Percentiles rank a stretch among this genome's conserved stretches.
These are phyloP conservation scores for Manis crassicaudata DNA, from an alignment of 2,797 vertebrate species.

Conservation along the genomic window DNA sequence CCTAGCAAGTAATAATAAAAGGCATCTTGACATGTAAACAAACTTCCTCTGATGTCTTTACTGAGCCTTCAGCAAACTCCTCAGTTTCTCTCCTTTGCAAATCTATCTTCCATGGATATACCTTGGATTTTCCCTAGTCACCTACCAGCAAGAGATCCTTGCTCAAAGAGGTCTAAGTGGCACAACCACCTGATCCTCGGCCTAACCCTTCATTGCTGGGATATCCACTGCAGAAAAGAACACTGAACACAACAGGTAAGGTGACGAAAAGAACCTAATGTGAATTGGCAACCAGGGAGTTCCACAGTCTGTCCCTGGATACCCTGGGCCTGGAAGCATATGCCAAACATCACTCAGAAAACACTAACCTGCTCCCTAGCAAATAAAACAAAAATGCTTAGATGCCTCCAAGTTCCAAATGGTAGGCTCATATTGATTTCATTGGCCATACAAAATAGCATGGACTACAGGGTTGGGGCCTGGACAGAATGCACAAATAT, in stretches of 20 bases:
- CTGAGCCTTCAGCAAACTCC: slow-evolving; percentile 45
- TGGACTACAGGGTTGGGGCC: not conserved
- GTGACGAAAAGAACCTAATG: not conserved
- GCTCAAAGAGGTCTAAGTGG: not conserved
- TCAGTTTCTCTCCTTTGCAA: not conserved
- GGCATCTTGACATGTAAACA: not conserved
- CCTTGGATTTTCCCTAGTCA: not conserved
- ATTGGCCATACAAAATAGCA: slow-evolving; percentile 59
- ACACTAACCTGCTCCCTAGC: slow-evolving; percentile 59
- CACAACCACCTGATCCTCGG: not conserved
- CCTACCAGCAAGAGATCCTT: not conserved
- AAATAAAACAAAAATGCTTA: slow-evolving; percentile 20
- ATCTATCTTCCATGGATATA: not conserved
- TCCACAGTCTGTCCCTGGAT: not conserved
- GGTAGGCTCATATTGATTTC: slow-evolving; percentile 59
- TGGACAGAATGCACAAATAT: slow-evolving; percentile 61
- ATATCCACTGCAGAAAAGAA: not conserved
- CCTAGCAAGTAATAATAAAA: slow-evolving; percentile 32
- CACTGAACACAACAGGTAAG: not conserved
- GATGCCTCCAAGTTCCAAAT: slow-evolving; percentile 22
- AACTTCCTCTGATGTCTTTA: slow-evolving; percentile 14
- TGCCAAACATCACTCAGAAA: slow-evolving; percentile 54
- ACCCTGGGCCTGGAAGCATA: not conserved
- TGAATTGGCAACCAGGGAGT: not conserved
- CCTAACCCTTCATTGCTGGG: not conserved